Conservation (phyloP, 2,797 vertebrate genomes). For the Bradypus variegatus region DNA sequence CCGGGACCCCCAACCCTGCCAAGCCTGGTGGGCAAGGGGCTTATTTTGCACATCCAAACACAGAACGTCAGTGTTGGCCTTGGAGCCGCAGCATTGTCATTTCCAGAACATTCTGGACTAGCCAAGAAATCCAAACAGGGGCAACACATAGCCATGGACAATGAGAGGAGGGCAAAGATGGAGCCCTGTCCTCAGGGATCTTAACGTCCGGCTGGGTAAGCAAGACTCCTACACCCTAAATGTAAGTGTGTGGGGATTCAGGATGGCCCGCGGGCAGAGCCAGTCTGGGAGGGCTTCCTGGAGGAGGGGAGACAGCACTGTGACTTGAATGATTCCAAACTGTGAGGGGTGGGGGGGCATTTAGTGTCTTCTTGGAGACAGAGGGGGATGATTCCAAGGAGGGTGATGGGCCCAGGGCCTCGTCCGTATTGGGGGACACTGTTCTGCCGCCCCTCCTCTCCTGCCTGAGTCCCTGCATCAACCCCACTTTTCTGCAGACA, state of each 20-base stretch:
- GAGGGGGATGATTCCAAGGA: not conserved
- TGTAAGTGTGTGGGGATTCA: not conserved
- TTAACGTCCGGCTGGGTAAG: not conserved
- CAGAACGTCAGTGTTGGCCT: not conserved
- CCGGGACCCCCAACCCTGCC: not conserved
- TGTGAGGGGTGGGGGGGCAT: not conserved
- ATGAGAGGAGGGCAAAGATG: not conserved
- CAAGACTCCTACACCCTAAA: too few species aligned
- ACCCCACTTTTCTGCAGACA: not conserved
- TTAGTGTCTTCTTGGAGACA: not conserved
- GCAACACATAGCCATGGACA: fast-evolving
- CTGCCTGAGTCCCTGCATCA: not conserved
- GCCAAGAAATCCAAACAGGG: not conserved
- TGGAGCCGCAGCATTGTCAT: not conserved
- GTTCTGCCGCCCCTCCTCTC: not conserved
- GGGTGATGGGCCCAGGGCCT: not conserved
- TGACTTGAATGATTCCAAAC: not conserved
- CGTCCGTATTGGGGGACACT: not conserved
- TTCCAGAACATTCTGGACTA: not conserved
- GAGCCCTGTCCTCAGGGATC: not conserved
- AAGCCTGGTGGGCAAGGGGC: not conserved
- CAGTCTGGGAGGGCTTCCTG: not conserved
- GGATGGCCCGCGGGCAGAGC: too few species aligned
- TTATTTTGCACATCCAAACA: not conserved
- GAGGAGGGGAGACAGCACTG: not conserved